These are phyloP conservation scores for Morone saxatilis DNA, from an alignment of 2,113 vertebrate genomes.

Conservation along the genomic window DNA sequence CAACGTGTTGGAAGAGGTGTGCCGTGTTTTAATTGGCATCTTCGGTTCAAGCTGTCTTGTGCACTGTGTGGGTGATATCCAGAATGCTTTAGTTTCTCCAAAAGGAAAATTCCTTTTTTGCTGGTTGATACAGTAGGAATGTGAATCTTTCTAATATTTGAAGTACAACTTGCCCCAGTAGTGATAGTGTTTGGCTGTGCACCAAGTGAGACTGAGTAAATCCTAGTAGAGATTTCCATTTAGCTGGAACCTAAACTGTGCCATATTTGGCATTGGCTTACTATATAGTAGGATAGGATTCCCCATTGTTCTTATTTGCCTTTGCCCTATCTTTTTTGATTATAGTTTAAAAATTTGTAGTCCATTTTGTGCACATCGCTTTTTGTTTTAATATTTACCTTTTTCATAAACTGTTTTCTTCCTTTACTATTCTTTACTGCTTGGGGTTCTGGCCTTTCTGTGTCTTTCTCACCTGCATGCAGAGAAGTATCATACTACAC, in stretches of 20 bases:
- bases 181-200: neutral
- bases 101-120: neutral
- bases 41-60: neutral
- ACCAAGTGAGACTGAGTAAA: neutral
- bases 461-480: neutral
- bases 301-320: neutral
- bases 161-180: neutral
- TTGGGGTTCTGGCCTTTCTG: neutral
- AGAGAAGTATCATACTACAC: neutral
- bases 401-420: neutral
- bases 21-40: neutral
- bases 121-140: neutral
- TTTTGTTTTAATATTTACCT: neutral
- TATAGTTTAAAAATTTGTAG: neutral
- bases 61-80: neutral
- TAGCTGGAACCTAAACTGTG: neutral
- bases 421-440: neutral
- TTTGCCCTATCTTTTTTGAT: neutral
- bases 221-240: neutral
- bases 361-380: neutral
- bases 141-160: neutral
- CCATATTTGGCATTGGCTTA: neutral
- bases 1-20: neutral
- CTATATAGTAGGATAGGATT: neutral
- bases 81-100: neutral